phyloP scores from a whole-genome alignment of 2,888 invertebrate species.

The Cartodere bifasciata region DNA sequence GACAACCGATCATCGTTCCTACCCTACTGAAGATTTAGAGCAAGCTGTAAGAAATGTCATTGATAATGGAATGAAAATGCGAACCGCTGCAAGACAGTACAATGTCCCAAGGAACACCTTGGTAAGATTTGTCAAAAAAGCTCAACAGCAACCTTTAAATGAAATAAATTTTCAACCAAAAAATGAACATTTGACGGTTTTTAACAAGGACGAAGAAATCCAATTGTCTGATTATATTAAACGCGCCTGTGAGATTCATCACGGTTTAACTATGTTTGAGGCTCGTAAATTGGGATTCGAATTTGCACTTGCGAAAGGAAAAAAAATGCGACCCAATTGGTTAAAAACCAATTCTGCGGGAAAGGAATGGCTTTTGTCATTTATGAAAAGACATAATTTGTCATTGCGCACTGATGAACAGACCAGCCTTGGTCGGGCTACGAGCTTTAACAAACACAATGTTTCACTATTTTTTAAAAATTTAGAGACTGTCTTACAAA shows the following conservation, averaged over 20 bases:
- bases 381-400: conserved; percentile 9
- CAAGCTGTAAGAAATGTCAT: not conserved
- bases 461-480: conserved; percentile 11
- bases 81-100: not conserved
- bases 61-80: not conserved
- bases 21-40: not conserved
- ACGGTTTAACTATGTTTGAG: not conserved
- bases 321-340: conserved; percentile 14
- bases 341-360: conserved; percentile 8
- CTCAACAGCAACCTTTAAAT: too few species aligned
- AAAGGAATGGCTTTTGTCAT: conserved; percentile 10
- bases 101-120: not conserved
- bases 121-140: not conserved
- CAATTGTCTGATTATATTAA: not conserved
- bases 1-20: not conserved
- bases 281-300: conserved; percentile 5
- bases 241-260: not conserved
- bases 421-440: conserved; percentile 18
- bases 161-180: not conserved
- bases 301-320: conserved; percentile 15
- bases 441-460: conserved; percentile 18
- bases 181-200: not conserved
- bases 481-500: conserved; percentile 15
- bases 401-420: conserved; percentile 17
- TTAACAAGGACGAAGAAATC: not conserved